Evolutionary conservation across 2,888 invertebrate genomes (phyloP).

Genomic region (Pristionchus exspectatus): DNA sequence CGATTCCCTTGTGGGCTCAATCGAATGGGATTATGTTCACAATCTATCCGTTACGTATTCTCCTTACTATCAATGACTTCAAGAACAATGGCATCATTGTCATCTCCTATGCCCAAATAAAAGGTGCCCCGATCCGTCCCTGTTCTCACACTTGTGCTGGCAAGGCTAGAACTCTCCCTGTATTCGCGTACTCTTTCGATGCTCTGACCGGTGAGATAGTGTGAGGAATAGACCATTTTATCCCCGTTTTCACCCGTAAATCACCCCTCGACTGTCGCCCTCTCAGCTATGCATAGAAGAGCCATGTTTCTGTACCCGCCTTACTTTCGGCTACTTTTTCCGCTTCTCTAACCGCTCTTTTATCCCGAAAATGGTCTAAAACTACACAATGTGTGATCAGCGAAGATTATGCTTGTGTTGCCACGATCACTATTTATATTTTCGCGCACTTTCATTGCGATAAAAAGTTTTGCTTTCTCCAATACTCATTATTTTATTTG

Average conservation of each 20-base stretch:
- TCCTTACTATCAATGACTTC: background rate
- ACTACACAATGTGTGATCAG: too few species aligned
- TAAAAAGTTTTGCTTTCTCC: too few species aligned
- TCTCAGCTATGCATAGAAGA: background rate
- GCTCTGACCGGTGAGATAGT: too few species aligned
- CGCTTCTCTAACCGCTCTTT: too few species aligned
- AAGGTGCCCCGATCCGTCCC: background rate
- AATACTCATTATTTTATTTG: too few species aligned
- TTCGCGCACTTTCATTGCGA: too few species aligned
- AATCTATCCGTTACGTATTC: background rate
- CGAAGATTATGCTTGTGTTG: too few species aligned
- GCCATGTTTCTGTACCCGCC: constrained; percentile 27
- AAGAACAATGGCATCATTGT: background rate
- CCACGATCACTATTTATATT: too few species aligned
- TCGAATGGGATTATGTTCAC: background rate
- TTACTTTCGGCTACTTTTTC: background rate
- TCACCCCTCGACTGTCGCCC: background rate
- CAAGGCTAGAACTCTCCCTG: too few species aligned
- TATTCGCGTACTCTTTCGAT: too few species aligned
- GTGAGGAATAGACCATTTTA: too few species aligned
- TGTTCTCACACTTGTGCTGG: background rate
- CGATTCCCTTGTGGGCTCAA: background rate
- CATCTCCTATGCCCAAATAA: background rate
- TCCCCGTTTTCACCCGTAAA: background rate
- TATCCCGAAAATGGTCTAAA: too few species aligned